Evolutionary conservation across 2,888 invertebrate species (phyloP).

Genomic region (Aphrophora alni): DNA sequence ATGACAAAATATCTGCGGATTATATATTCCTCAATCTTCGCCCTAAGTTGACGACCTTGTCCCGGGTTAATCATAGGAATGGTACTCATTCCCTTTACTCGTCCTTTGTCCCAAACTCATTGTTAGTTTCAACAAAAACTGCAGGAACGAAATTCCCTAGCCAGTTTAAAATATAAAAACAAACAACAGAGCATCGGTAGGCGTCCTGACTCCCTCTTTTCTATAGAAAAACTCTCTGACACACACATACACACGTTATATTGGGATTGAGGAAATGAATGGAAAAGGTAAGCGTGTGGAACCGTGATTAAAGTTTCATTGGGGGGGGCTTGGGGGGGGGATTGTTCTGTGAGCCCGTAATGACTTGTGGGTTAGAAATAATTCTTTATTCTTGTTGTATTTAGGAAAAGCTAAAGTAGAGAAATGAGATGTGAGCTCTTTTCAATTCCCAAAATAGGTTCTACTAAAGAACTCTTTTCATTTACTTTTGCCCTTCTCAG

Average conservation of each 20-base stretch:
- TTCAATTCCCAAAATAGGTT: conserved; percentile 2
- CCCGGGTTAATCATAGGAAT: conserved; percentile 33
- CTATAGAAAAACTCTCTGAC: not conserved
- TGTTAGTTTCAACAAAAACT: conserved; percentile 28
- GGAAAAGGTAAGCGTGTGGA: conserved; percentile 22
- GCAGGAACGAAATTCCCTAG: conserved; percentile 36
- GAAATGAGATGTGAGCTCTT: not conserved
- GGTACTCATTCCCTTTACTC: conserved; percentile 17
- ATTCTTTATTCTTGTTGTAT: conserved; percentile 3
- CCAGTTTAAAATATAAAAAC: conserved; percentile 36
- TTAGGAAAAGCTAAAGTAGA: not conserved
- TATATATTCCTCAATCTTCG: not conserved
- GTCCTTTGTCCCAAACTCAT: conserved; percentile 27
- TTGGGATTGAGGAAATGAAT: conserved; percentile 22
- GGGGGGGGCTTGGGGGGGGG: not conserved
- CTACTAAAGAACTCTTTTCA: not conserved
- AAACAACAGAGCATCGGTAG: conserved; percentile 22
- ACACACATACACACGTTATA: conserved; percentile 3
- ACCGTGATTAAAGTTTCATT: conserved; percentile 13
- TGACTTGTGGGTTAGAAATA: conserved; percentile 19
- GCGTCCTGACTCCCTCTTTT: conserved; percentile 4
- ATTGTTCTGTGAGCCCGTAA: not conserved
- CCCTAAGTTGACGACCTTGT: not conserved
- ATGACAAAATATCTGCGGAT: not conserved
- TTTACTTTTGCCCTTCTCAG: not conserved